Evolutionary conservation across 2,113 vertebrate genomes (phyloP).

Genomic region (Tragelaphus scriptus): DNA sequence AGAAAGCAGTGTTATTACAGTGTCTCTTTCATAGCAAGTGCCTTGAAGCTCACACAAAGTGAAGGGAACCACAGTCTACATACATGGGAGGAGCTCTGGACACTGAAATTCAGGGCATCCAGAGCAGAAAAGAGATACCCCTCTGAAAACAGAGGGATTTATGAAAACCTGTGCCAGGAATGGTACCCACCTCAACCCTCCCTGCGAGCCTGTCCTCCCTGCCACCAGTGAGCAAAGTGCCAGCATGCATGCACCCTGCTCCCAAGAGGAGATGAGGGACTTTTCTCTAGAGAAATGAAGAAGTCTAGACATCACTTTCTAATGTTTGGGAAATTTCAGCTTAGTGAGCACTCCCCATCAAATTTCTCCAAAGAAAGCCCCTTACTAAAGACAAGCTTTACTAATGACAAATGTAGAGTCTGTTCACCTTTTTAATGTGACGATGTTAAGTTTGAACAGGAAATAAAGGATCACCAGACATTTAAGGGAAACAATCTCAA

Average conservation of each 20-base stretch:
- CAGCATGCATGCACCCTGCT: accelerated
- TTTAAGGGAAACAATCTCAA: background rate
- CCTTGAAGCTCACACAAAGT: accelerated
- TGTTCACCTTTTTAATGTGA: too few relatives aligned
- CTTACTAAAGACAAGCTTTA: background rate
- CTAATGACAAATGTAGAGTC: accelerated
- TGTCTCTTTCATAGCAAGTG: accelerated
- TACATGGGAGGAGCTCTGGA: background rate
- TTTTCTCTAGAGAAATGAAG: background rate
- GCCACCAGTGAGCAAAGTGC: accelerated
- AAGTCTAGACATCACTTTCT: accelerated
- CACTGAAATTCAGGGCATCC: background rate
- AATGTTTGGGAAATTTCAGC: background rate
- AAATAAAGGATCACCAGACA: background rate
- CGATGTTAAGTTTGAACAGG: background rate
- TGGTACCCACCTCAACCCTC: accelerated
- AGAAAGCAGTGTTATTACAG: accelerated
- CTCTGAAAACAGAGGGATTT: background rate
- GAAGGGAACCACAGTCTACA: accelerated
- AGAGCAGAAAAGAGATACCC: too few relatives aligned
- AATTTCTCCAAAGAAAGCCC: background rate
- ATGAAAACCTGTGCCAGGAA: accelerated
- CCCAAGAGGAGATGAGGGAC: too few relatives aligned
- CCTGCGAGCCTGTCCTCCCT: background rate
- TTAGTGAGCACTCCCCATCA: accelerated